These are phyloP conservation scores for Laticauda colubrina DNA, from an alignment of 2,113 vertebrate genomes.

Conservation along the genomic window DNA sequence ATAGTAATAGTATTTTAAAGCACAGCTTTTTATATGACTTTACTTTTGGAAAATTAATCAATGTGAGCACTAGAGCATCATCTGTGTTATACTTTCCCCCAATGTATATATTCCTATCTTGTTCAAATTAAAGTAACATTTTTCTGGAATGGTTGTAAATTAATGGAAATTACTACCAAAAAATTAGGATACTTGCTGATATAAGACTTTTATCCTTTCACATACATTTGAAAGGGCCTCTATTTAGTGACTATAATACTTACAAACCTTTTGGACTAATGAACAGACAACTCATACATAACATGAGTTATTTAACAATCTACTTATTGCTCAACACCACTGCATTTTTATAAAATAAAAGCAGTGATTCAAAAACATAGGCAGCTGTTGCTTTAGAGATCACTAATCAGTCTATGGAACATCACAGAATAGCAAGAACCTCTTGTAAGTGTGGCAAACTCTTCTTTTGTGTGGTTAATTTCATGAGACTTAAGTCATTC, in stretches of 20 bases:
- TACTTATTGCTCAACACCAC: background rate
- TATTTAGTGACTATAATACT: rapidly evolving
- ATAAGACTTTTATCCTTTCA: background rate
- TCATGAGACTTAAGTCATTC: background rate
- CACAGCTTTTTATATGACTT: background rate
- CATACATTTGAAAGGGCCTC: rapidly evolving
- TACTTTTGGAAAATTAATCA: rapidly evolving
- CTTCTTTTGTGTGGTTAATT: background rate
- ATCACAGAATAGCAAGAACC: background rate
- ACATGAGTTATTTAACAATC: background rate
- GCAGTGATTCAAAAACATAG: background rate
- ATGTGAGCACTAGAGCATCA: rapidly evolving
- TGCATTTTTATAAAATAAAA: background rate
- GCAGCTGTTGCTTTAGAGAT: background rate
- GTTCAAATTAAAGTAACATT: background rate
- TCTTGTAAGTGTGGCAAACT: background rate
- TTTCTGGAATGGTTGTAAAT: rapidly evolving
- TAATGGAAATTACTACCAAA: rapidly evolving
- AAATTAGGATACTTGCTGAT: rapidly evolving
- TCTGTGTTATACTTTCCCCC: background rate
- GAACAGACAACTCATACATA: background rate
- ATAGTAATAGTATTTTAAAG: background rate
- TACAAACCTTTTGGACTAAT: background rate
- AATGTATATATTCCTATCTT: rapidly evolving
- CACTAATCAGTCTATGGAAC: background rate